These are phyloP conservation scores for Mus spretus DNA, from an alignment of 2,797 vertebrate species.

Conservation along the genomic window DNA sequence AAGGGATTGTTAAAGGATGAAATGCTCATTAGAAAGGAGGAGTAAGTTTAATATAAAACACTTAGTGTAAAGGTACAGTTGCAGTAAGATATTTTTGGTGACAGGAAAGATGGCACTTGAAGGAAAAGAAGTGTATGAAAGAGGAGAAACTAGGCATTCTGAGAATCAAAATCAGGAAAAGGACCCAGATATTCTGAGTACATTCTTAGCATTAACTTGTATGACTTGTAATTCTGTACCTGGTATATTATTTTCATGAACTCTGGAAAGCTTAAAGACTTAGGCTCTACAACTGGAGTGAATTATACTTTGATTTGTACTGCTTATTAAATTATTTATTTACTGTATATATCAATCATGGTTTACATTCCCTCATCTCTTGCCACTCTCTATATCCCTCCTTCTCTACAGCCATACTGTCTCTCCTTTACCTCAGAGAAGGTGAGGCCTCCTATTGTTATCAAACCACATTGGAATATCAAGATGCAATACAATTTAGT, in stretches of 20 bases:
- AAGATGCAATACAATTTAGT: too few species aligned
- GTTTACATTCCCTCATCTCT: too few species aligned
- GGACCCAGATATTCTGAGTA: neutral
- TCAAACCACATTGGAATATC: too few species aligned
- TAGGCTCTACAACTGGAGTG: neutral
- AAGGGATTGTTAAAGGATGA: neutral
- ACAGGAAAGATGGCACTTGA: neutral
- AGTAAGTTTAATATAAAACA: neutral
- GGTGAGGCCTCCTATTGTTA: too few species aligned
- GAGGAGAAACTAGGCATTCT: neutral
- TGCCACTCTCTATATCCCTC: too few species aligned
- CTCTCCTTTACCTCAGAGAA: too few species aligned
- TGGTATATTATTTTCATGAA: neutral
- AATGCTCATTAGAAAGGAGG: neutral
- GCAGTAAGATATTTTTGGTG: neutral
- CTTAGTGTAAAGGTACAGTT: neutral
- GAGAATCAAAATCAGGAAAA: neutral
- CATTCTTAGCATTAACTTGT: neutral
- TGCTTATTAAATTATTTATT: too few species aligned
- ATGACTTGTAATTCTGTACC: neutral
- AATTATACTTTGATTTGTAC: too few species aligned
- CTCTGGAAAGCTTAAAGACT: neutral
- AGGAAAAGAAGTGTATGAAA: neutral
- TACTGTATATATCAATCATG: too few species aligned
- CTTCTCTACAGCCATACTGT: too few species aligned